Percentiles rank a stretch among this genome's conserved stretches.
These are phyloP conservation scores for Microcebus jonahi DNA, from an alignment of 2,113 vertebrate genomes.

Conservation along the genomic window DNA sequence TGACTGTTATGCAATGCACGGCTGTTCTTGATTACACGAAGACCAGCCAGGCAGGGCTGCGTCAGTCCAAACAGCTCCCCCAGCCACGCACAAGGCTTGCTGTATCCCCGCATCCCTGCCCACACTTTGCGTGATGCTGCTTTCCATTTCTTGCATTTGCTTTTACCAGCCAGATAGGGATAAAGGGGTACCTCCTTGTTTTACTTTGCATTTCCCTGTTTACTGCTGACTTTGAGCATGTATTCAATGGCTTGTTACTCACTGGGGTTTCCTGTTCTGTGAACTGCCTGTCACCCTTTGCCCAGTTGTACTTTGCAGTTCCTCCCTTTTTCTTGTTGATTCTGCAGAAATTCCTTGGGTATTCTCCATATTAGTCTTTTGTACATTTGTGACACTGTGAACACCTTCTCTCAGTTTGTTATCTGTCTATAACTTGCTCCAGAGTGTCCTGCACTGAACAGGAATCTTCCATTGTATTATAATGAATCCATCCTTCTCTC, in stretches of 20 bases:
- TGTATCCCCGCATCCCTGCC: fast-evolving
- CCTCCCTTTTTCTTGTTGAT: neutral
- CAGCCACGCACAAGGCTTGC: neutral
- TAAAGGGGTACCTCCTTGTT: neutral
- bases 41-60: no score
- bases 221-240: neutral
- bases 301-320: neutral
- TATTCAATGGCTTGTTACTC: neutral
- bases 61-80: fast-evolving
- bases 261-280: neutral
- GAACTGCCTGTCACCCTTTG: no score
- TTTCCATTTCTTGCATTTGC: neutral
- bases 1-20: no score
- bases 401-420: neutral
- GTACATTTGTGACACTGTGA: neutral
- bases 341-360: neutral
- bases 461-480: neutral
- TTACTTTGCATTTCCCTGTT: neutral
- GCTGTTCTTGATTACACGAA: no score
- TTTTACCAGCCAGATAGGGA: neutral
- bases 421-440: neutral
- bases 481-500: neutral
- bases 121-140: no score
- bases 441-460: neutral
- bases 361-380: neutral